Percentiles rank a stretch among this genome's conserved stretches.
Evolutionary conservation across 2,113 vertebrate genomes (phyloP).

Genomic region (Ochotona curzoniae): DNA sequence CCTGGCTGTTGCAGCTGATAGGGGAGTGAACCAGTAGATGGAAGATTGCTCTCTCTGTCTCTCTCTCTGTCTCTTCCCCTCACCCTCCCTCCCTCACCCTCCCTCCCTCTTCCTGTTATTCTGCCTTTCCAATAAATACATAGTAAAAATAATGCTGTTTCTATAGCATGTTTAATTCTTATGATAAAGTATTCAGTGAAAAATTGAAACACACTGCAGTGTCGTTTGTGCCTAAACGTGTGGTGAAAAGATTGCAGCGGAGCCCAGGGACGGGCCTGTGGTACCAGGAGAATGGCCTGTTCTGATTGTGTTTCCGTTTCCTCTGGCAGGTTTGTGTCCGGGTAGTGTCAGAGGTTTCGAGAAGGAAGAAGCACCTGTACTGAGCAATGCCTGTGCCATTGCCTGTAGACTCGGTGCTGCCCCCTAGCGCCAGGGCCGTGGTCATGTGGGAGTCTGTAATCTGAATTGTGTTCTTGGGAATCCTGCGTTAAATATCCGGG

Average conservation of each 20-base stretch:
- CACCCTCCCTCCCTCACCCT: too few relatives aligned
- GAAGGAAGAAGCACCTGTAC: neutral
- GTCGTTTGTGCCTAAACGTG: neutral
- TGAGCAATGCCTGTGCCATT: neutral
- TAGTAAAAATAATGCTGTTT: neutral
- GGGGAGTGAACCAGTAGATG: too few relatives aligned
- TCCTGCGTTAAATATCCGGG: neutral
- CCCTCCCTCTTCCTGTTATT: too few relatives aligned
- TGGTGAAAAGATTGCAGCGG: neutral
- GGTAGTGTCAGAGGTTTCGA: neutral
- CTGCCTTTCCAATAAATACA: too few relatives aligned
- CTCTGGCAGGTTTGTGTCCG: neutral
- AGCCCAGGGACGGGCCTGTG: rapidly evolving
- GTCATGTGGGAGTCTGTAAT: neutral
- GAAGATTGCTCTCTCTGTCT: too few relatives aligned
- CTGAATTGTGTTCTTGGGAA: neutral
- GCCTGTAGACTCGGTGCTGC: neutral
- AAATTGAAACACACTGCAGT: neutral
- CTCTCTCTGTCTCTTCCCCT: too few relatives aligned
- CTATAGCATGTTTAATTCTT: neutral
- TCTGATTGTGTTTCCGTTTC: neutral
- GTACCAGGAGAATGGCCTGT: neutral
- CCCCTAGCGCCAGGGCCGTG: neutral
- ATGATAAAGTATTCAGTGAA: neutral
- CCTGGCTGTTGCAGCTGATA: too few relatives aligned